Conservation (phyloP, 2,113 vertebrate genomes). For the Oxygymnocypris stewartii region DNA sequence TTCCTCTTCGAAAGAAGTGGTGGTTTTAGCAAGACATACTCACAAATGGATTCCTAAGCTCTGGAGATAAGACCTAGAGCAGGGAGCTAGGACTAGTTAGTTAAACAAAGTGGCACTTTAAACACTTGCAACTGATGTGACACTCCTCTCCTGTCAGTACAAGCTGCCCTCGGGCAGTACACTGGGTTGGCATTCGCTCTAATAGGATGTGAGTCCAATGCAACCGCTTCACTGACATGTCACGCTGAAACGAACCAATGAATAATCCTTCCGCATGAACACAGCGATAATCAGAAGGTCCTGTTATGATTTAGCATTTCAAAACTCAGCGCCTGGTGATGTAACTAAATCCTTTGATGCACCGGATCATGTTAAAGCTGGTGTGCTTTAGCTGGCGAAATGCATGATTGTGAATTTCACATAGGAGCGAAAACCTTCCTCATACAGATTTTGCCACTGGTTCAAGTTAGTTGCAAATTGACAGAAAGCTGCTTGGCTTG, state of each 20-base stretch:
- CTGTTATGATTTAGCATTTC: not conserved
- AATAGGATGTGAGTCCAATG: constrained; percentile 29
- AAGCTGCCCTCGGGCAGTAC: too few species aligned
- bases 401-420: not conserved
- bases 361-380: not conserved
- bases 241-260: not conserved
- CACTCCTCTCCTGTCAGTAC: not conserved
- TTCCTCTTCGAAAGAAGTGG: not conserved
- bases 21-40: not conserved
- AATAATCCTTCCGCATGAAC: not conserved
- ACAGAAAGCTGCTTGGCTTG: not conserved
- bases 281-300: constrained; percentile 7
- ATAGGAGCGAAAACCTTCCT: not conserved
- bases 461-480: not conserved
- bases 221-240: constrained; percentile 21
- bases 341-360: constrained; percentile 6
- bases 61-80: not conserved
- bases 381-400: not conserved
- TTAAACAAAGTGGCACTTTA: not conserved
- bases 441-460: not conserved
- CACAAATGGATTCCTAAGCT: not conserved
- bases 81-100: not conserved
- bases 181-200: not conserved
- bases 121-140: not conserved
- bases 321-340: not conserved